A percentile compares a stretch with the other conserved stretches of the same genome.
These are phyloP conservation scores for Plotosus lineatus DNA, from an alignment of 2,113 vertebrate species.

Conservation along the genomic window DNA sequence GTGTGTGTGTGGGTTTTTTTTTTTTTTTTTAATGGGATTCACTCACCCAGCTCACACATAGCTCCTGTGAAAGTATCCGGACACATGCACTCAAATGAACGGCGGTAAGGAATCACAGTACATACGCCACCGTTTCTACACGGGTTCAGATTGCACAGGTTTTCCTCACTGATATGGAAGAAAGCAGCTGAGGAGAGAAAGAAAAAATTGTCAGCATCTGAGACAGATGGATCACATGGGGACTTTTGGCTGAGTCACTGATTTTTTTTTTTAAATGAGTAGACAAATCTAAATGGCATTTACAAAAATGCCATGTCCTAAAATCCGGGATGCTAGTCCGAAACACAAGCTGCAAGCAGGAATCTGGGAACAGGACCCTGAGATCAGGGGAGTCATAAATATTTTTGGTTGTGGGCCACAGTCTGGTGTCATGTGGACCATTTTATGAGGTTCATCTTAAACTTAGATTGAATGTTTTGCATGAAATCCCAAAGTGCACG, in stretches of 20 bases:
- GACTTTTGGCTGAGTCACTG: not conserved
- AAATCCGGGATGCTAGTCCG: no score
- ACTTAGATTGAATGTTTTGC: not conserved
- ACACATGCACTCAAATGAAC: conserved; percentile 78
- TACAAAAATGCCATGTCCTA: not conserved
- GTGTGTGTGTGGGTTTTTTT: not conserved
- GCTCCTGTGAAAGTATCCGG: conserved; percentile 74
- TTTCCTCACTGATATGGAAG: conserved; percentile 14
- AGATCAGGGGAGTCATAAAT: not conserved
- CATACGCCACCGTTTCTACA: conserved; percentile 85
- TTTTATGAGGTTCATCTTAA: not conserved
- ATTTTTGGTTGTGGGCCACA: not conserved
- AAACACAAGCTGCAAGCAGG: not conserved
- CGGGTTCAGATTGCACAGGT: conserved; percentile 72
- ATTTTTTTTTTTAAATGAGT: not conserved
- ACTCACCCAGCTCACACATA: conserved; percentile 81
- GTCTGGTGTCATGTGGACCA: not conserved
- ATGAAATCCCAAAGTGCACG: not conserved
- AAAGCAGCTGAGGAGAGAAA: conserved; percentile 24
- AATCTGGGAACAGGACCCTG: not conserved
- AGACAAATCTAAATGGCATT: not conserved
- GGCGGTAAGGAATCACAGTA: conserved; percentile 34
- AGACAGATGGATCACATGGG: not conserved
- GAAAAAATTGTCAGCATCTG: not conserved
- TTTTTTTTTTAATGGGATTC: not conserved